Evolutionary conservation across 2,113 vertebrate species (phyloP).

Genomic region (Paratilapia polleni): DNA sequence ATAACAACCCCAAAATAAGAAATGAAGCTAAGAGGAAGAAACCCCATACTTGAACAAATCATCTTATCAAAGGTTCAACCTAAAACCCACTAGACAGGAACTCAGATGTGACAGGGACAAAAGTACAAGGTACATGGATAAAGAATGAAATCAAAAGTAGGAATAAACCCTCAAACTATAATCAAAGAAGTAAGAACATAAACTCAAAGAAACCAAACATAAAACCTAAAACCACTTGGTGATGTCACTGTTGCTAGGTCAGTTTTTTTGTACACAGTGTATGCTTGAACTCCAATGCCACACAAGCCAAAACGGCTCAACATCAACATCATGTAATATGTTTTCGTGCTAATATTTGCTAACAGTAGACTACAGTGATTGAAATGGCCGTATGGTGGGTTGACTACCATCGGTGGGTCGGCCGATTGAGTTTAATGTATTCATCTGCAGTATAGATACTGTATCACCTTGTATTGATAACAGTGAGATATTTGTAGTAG

Average conservation of each 20-base stretch:
- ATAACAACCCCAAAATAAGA: too few relatives aligned
- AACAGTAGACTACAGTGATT: neutral
- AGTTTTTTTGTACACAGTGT: neutral
- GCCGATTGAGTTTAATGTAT: neutral
- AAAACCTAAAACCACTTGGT: neutral
- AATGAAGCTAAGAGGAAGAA: neutral
- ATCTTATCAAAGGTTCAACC: neutral
- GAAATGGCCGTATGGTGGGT: neutral
- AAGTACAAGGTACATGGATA: neutral
- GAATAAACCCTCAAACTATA: neutral
- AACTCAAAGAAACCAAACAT: too few relatives aligned
- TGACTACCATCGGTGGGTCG: neutral
- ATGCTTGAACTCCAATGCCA: neutral
- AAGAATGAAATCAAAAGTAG: neutral
- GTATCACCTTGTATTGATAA: neutral
- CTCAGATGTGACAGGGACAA: neutral
- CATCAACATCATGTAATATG: accelerated
- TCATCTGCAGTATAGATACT: neutral
- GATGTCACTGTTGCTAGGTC: neutral
- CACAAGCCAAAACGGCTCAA: neutral
- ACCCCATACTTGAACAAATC: neutral
- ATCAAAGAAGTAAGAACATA: neutral
- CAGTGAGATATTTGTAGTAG: neutral
- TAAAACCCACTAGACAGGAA: neutral
- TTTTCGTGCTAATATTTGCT: neutral